Conservation (phyloP, 2,888 invertebrate genomes). For the Biston betularia region DNA sequence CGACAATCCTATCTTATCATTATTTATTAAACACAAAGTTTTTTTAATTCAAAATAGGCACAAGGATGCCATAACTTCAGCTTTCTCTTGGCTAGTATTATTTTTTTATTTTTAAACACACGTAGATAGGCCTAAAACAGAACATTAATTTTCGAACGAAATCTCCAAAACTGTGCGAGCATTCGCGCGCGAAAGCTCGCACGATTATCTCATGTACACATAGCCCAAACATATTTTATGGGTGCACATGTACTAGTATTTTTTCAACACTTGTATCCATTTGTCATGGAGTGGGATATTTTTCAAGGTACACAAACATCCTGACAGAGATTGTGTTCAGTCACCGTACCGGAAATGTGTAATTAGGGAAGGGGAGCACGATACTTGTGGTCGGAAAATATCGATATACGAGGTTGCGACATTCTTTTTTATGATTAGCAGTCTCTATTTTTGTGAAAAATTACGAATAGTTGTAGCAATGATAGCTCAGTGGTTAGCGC, state of each 20-base stretch:
- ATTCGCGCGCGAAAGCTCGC: slow-evolving; percentile 16
- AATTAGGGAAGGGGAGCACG: slow-evolving; percentile 32
- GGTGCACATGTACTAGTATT: slow-evolving; percentile 17
- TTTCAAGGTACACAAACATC: slow-evolving; percentile 38
- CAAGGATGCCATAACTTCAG: too few species aligned
- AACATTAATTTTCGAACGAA: too few species aligned
- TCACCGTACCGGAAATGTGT: slow-evolving; percentile 31
- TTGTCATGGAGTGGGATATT: slow-evolving; percentile 36
- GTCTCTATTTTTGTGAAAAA: slow-evolving; percentile 1
- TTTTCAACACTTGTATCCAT: slow-evolving; percentile 36
- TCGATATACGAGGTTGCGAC: slow-evolving; percentile 9
- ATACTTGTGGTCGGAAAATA: slow-evolving; percentile 23
- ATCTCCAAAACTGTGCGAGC: too few species aligned
- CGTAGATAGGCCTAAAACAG: too few species aligned
- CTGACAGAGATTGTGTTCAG: slow-evolving; percentile 37
- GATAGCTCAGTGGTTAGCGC: too few species aligned
- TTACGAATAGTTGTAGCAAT: too few species aligned
- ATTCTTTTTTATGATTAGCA: slow-evolving; percentile 4
- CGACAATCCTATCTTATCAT: too few species aligned
- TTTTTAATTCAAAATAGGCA: too few species aligned
- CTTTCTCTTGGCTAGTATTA: too few species aligned
- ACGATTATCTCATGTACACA: not conserved
- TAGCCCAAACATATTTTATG: slow-evolving; percentile 14
- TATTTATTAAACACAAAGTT: too few species aligned
- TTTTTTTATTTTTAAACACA: too few species aligned